Percentiles rank a stretch among this genome's conserved stretches.
phyloP scores from a whole-genome alignment of 2,888 invertebrate species.

The Tillus elongatus region DNA sequence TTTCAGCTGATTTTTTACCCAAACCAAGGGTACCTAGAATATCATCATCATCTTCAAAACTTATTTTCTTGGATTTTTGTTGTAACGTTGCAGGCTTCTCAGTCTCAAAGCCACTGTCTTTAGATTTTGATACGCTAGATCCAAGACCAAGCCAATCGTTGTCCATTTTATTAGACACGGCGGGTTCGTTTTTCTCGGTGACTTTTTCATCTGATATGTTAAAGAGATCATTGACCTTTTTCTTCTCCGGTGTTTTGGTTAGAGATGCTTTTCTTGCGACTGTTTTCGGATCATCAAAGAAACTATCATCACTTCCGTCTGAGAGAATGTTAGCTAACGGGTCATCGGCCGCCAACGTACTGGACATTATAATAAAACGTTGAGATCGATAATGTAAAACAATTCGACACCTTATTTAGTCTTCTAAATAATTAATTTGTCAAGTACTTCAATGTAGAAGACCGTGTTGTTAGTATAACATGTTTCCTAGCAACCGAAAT shows the following conservation, averaged over 20 bases:
- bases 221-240: conserved; percentile 29
- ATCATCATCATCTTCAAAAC: conserved; percentile 33
- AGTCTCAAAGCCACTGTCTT: conserved; percentile 14
- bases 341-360: conserved; percentile 42
- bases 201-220: conserved; percentile 17
- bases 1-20: conserved; percentile 16
- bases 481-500: no score
- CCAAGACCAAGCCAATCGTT: conserved; percentile 29
- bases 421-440: no score
- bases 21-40: conserved; percentile 31
- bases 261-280: conserved; percentile 27
- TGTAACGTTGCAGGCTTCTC: conserved; percentile 13
- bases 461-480: no score
- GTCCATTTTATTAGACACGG: conserved; percentile 32
- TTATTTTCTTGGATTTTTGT: conserved; percentile 26
- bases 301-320: conserved; percentile 63
- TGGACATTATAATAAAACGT: no score
- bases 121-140: conserved; percentile 12
- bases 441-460: no score
- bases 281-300: conserved; percentile 54
- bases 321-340: conserved; percentile 57
- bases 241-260: conserved; percentile 32
- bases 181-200: conserved; percentile 26
- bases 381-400: no score
- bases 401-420: no score